A percentile compares a stretch with the other conserved stretches of the same genome.
Conservation (phyloP, 1,140 invertebrate species). For the Bemisia tabaci region DNA sequence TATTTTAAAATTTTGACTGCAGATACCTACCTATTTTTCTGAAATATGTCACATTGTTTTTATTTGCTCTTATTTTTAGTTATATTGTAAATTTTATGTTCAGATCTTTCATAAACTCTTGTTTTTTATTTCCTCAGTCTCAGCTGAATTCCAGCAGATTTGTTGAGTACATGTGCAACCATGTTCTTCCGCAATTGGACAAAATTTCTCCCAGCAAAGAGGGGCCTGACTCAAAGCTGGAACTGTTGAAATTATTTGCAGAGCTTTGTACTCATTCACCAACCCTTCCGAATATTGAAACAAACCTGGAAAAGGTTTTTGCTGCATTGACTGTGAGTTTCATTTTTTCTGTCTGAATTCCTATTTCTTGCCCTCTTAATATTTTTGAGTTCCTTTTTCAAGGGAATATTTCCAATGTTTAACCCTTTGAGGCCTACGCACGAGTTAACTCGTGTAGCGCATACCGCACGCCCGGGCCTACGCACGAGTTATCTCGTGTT, state of each 20-base stretch:
- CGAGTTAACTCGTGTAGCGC: too few relatives aligned
- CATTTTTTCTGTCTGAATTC: conserved; percentile 16
- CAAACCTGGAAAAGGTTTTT: conserved; percentile 60
- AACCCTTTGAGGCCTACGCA: too few relatives aligned
- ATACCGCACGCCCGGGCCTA: too few relatives aligned
- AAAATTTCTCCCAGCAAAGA: conserved; percentile 19
- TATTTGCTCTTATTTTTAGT: too few relatives aligned
- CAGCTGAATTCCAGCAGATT: conserved; percentile 78
- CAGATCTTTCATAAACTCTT: conserved; percentile 12
- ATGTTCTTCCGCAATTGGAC: conserved; percentile 54
- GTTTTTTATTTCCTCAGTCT: conserved; percentile 43
- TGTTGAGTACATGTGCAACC: conserved; percentile 71
- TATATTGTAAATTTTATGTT: too few relatives aligned
- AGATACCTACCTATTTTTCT: too few relatives aligned
- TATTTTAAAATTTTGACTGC: too few relatives aligned
- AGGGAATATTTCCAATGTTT: too few relatives aligned
- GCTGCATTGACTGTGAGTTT: conserved; percentile 59
- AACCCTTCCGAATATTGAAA: conserved; percentile 54
- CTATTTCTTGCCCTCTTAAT: too few relatives aligned
- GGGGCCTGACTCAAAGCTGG: conserved; percentile 49
- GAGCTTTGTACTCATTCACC: conserved; percentile 66
- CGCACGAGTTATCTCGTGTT: too few relatives aligned
- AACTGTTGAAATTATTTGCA: conserved; percentile 74
- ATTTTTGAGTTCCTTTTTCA: too few relatives aligned
- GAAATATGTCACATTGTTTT: too few relatives aligned